Percentiles rank a stretch among this genome's conserved stretches.
Evolutionary conservation across 1,140 invertebrate species (phyloP).

Genomic region (Panulirus ornatus): DNA sequence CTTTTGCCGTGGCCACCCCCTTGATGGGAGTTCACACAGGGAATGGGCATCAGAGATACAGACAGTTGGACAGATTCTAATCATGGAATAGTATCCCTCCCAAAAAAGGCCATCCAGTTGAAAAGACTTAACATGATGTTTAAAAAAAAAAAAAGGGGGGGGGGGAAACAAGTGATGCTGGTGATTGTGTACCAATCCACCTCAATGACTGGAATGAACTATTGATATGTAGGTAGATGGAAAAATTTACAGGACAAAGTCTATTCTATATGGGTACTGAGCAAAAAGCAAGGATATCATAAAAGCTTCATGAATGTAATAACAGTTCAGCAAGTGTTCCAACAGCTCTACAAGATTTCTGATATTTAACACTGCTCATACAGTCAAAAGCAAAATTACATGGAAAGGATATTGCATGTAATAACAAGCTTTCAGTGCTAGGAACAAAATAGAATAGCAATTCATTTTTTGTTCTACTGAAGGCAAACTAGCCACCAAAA

Average conservation of each 20-base stretch:
- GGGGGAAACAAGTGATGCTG: background rate
- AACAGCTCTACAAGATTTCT: too few species aligned
- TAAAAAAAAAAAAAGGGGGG: background rate
- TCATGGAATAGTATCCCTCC: too few species aligned
- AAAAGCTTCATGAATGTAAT: background rate
- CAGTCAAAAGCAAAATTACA: background rate
- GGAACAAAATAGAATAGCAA: background rate
- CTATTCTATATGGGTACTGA: background rate
- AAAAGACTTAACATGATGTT: background rate
- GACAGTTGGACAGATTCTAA: too few species aligned
- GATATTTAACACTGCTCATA: background rate
- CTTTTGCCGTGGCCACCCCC: too few species aligned
- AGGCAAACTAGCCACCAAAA: too few species aligned
- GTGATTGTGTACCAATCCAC: background rate
- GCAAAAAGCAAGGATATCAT: background rate
- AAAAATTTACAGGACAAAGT: background rate
- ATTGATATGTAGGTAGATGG: background rate
- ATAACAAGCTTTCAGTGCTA: background rate
- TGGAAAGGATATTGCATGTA: background rate
- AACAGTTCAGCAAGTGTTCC: background rate
- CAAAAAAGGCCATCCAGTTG: too few species aligned
- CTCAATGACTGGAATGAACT: background rate
- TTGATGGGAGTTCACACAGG: too few species aligned
- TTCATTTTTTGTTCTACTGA: background rate
- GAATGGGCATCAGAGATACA: too few species aligned